phyloP scores from a whole-genome alignment of 2,797 vertebrate genomes.

The Hafferia zeledoni region DNA sequence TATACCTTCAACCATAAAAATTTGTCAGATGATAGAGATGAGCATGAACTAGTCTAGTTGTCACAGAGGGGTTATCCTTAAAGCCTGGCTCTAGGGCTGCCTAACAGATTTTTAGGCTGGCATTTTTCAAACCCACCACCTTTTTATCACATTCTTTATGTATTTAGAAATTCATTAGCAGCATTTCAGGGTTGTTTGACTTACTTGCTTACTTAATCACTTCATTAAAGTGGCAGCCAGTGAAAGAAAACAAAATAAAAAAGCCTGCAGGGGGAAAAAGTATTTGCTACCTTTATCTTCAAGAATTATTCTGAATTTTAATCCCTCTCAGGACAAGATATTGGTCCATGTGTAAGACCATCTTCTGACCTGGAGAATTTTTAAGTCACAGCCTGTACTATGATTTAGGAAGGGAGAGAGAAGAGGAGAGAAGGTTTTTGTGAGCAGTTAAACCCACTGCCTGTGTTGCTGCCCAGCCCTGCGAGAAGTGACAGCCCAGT shows the following conservation, averaged over 20 bases:
- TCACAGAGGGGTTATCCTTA: not conserved
- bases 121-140: accelerated
- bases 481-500: accelerated
- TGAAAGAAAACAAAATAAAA: not conserved
- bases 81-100: not conserved
- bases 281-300: not conserved
- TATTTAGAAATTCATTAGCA: not conserved
- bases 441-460: not conserved
- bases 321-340: not conserved
- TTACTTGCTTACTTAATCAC: not conserved
- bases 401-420: not conserved
- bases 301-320: not conserved
- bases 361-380: not conserved
- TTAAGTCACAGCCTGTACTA: not conserved
- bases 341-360: not conserved
- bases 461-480: not conserved
- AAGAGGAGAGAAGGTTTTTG: not conserved
- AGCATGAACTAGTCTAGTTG: not conserved
- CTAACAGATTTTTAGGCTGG: not conserved
- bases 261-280: not conserved
- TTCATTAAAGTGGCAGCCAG: not conserved
- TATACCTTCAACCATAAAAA: not conserved
- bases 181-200: not conserved
- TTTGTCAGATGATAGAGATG: not conserved
- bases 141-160: not conserved